These are phyloP conservation scores for Orthosia cruda DNA, from an alignment of 2,888 invertebrate genomes.

Conservation along the genomic window DNA sequence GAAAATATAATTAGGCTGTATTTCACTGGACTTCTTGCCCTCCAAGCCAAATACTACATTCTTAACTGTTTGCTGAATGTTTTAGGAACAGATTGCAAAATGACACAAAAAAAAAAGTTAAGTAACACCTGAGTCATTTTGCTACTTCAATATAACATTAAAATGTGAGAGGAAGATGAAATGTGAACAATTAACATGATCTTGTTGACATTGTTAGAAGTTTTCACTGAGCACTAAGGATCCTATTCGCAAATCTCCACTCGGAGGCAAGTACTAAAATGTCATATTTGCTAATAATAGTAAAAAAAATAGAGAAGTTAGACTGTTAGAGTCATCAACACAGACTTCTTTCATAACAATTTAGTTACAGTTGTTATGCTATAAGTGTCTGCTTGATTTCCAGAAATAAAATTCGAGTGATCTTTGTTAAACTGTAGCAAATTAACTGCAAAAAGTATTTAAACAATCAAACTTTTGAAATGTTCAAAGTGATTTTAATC, in stretches of 20 bases:
- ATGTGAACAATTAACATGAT: neutral
- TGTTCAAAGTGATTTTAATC: slow-evolving; percentile 9
- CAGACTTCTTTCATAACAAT: neutral
- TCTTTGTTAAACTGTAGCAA: neutral
- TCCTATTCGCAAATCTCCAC: neutral
- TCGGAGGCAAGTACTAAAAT: neutral
- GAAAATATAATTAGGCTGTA: too few species aligned
- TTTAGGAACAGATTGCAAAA: too few species aligned
- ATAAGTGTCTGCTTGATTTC: neutral
- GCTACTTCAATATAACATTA: neutral
- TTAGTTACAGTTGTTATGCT: neutral
- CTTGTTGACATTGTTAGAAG: neutral
- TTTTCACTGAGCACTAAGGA: neutral
- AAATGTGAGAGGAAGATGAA: neutral
- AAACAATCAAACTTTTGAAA: slow-evolving; percentile 11
- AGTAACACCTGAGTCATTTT: neutral
- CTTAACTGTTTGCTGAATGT: too few species aligned
- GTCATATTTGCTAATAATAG: neutral
- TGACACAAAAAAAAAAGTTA: too few species aligned
- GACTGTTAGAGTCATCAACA: too few species aligned
- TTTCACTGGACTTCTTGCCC: too few species aligned
- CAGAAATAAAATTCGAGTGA: neutral
- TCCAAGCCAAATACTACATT: too few species aligned
- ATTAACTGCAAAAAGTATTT: neutral
- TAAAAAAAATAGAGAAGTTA: slow-evolving; percentile 4